Percentiles rank a stretch among this genome's conserved stretches.
Conservation (phyloP, 1,140 invertebrate species). For the Zophobas morio region DNA sequence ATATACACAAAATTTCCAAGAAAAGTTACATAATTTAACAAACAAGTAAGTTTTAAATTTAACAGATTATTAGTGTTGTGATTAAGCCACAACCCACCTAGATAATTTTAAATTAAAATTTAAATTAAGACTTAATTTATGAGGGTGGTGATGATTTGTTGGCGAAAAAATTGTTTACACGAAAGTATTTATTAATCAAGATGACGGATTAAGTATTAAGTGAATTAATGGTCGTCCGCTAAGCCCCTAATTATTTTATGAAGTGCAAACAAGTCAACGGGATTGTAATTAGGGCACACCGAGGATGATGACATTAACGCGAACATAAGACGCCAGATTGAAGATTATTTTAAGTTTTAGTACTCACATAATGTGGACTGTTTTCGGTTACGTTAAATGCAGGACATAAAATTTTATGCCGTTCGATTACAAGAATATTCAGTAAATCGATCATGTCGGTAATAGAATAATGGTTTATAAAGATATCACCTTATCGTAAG, state of each 20-base stretch:
- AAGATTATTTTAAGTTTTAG: conserved; percentile 42
- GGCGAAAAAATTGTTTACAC: conserved; percentile 9
- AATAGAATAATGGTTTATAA: not conserved
- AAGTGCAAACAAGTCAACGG: conserved; percentile 17
- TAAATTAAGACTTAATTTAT: conserved; percentile 22
- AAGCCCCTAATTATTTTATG: conserved; percentile 37
- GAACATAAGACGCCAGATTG: conserved; percentile 34
- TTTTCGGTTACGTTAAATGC: conserved; percentile 32
- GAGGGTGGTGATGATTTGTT: conserved; percentile 2
- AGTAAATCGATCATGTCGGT: conserved; percentile 8
- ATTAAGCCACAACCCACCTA: not conserved
- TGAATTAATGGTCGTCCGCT: conserved; percentile 23
- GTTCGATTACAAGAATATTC: not conserved
- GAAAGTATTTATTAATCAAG: conserved; percentile 25
- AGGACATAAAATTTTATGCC: conserved; percentile 26
- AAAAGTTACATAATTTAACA: no score
- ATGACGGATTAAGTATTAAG: conserved; percentile 31
- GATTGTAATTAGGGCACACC: conserved; percentile 22
- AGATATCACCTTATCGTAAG: conserved; percentile 9
- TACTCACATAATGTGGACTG: conserved; percentile 38
- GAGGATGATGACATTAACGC: conserved; percentile 41
- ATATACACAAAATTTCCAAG: no score
- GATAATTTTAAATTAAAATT: conserved; percentile 12
- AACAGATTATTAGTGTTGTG: not conserved
- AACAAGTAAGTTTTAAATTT: not conserved